These are phyloP conservation scores for Halcyon malimbica DNA, from an alignment of 2,113 vertebrate species.

Conservation along the genomic window DNA sequence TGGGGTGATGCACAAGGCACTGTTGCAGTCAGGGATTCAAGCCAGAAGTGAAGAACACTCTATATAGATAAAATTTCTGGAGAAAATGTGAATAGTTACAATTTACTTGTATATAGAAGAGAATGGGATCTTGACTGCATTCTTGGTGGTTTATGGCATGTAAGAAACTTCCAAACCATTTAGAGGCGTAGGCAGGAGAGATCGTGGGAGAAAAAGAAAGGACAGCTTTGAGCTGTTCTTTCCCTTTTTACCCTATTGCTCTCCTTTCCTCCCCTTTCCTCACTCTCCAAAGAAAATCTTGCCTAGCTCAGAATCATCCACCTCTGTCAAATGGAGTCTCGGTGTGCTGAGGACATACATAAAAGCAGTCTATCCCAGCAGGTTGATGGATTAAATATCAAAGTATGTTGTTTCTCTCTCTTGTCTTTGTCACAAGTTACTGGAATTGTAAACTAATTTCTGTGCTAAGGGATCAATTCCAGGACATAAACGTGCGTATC, in stretches of 20 bases:
- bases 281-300: not conserved
- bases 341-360: not conserved
- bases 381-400: not conserved
- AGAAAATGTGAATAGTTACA: not conserved
- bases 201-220: not conserved
- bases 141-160: not conserved
- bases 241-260: not conserved
- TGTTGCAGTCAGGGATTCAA: not conserved
- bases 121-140: not conserved
- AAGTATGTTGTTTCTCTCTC: not conserved
- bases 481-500: not conserved
- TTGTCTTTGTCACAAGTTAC: not conserved
- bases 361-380: not conserved
- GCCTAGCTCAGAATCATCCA: not conserved
- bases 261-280: not conserved
- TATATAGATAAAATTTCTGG: not conserved
- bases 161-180: conserved; percentile 20
- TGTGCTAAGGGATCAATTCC: not conserved
- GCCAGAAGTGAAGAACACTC: not conserved
- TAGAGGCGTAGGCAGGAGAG: not conserved
- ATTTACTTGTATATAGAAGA: not conserved
- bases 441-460: not conserved
- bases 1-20: not conserved
- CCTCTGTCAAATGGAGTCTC: not conserved
- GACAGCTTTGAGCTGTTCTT: not conserved